phyloP scores from a whole-genome alignment of 1,140 invertebrate genomes.

The Drosophila arawakana region DNA sequence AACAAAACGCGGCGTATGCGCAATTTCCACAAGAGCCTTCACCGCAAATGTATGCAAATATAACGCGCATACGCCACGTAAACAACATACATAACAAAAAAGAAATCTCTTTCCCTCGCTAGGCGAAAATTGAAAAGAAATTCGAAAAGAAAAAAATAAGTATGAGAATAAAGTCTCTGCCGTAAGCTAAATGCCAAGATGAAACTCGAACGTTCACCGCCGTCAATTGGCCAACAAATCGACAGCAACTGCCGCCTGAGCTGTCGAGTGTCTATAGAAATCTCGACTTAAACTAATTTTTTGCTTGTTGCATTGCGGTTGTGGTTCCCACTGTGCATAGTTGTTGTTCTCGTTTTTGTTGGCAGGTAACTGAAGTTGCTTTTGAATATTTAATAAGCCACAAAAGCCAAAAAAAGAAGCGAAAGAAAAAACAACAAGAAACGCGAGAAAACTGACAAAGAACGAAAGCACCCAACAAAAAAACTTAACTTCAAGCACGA shows the following conservation, averaged over 20 bases:
- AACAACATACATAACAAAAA: conserved; percentile 62
- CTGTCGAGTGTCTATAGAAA: conserved; percentile 51
- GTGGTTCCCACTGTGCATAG: neutral
- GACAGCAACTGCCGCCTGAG: conserved; percentile 53
- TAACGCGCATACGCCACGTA: conserved; percentile 76
- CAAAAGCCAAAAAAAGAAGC: conserved; percentile 25
- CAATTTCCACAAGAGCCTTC: conserved; percentile 65
- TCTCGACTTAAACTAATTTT: conserved; percentile 78
- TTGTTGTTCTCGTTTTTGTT: conserved; percentile 19
- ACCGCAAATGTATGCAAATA: conserved; percentile 76
- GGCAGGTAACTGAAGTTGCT: conserved; percentile 52
- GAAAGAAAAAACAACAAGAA: conserved; percentile 9
- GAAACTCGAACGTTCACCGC: conserved; percentile 48
- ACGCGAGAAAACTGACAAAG: conserved; percentile 23
- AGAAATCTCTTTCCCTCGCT: conserved; percentile 25
- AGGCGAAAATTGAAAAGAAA: conserved; percentile 78
- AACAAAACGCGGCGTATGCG: conserved; percentile 81
- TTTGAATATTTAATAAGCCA: conserved; percentile 77
- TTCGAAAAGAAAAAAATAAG: conserved; percentile 42
- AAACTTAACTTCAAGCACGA: neutral
- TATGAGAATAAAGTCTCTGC: conserved; percentile 14
- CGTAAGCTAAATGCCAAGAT: conserved; percentile 35
- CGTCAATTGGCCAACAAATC: conserved; percentile 68
- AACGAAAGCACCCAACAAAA: conserved; percentile 2
- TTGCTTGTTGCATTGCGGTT: conserved; percentile 63